Evolutionary conservation across 2,888 invertebrate genomes (phyloP).

Genomic region (Embidobia sp.): DNA sequence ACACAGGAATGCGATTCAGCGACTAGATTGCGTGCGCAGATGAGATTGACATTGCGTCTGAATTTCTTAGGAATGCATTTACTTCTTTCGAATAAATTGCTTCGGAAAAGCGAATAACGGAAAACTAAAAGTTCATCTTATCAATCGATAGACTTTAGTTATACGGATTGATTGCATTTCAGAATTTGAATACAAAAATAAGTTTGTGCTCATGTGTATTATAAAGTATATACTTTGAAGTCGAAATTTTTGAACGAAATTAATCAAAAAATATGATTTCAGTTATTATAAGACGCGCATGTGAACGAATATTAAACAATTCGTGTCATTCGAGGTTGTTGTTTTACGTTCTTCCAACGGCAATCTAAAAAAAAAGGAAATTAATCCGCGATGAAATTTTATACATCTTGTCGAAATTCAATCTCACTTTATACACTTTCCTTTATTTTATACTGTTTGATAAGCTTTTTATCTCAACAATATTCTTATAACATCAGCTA

Average conservation of each 20-base stretch:
- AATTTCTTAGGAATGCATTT: conserved; percentile 37
- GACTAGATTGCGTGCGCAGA: conserved; percentile 37
- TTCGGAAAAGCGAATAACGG: conserved; percentile 29
- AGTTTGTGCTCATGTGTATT: too few relatives aligned
- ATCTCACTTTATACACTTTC: conserved; percentile 8
- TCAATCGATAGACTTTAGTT: conserved; percentile 13
- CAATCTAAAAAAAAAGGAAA: conserved; percentile 13
- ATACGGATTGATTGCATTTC: conserved; percentile 12
- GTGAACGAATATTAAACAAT: conserved; percentile 6
- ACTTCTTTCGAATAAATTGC: conserved; percentile 36
- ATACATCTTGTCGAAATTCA: conserved; percentile 5
- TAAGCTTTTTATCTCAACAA: conserved; percentile 8
- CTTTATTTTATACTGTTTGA: conserved; percentile 21
- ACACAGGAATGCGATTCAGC: conserved; percentile 38
- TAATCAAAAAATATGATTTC: too few relatives aligned
- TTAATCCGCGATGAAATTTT: conserved; percentile 19
- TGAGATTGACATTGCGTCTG: conserved; percentile 43
- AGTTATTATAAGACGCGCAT: too few relatives aligned
- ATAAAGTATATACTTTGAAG: too few relatives aligned
- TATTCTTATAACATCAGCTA: conserved; percentile 1
- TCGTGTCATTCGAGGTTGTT: not conserved
- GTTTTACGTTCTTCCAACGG: not conserved
- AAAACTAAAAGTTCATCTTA: conserved; percentile 17
- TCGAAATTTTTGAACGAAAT: too few relatives aligned
- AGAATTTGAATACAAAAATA: too few relatives aligned